Evolutionary conservation across 2,797 vertebrate genomes (phyloP).

Genomic region (Sebastes oblongus): DNA sequence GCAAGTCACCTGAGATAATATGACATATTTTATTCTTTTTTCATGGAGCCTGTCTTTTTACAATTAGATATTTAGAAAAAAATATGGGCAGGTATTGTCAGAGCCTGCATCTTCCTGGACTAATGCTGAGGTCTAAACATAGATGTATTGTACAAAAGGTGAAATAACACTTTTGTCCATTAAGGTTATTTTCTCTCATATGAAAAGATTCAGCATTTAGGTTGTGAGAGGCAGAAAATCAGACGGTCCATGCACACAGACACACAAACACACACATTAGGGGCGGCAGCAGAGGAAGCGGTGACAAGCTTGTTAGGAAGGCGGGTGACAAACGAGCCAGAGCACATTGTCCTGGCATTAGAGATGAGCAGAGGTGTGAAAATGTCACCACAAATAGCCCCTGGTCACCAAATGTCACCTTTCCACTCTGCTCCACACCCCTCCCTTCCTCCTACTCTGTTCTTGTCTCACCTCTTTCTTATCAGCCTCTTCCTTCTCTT

Average conservation of each 20-base stretch:
- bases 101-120: neutral
- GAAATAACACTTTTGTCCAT: neutral
- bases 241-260: neutral
- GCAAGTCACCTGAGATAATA: constrained; percentile 5
- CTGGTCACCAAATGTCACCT: constrained; percentile 80
- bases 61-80: neutral
- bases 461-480: constrained; percentile 32
- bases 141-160: neutral
- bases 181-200: constrained; percentile 1
- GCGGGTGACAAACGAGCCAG: constrained; percentile 74
- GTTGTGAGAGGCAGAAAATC: neutral
- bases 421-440: constrained; percentile 43
- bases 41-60: neutral
- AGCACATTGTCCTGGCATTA: constrained; percentile 77
- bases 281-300: constrained; percentile 26
- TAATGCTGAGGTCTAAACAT: neutral
- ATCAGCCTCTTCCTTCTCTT: constrained; percentile 17
- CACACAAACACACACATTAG: constrained; percentile 33
- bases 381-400: constrained; percentile 84
- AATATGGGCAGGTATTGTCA: neutral
- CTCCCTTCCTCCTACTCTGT: constrained; percentile 26
- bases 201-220: constrained; percentile 18
- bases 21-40: constrained; percentile 2
- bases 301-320: constrained; percentile 80
- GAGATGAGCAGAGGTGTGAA: constrained; percentile 78